Evolutionary conservation across 2,888 invertebrate species (phyloP).

Genomic region (Harpalus rubripes): DNA sequence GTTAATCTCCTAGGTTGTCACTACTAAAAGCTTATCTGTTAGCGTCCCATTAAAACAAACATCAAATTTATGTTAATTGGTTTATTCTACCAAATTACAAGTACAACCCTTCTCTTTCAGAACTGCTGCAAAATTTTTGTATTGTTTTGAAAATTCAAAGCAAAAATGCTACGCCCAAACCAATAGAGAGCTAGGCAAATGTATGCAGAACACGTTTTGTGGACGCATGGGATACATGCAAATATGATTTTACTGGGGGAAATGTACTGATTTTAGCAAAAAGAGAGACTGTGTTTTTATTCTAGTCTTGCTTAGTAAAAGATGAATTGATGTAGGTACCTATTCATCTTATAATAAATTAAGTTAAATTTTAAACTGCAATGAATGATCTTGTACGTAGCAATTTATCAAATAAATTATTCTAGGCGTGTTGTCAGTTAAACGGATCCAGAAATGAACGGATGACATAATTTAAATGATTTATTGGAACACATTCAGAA

Average conservation of each 20-base stretch:
- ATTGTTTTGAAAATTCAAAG: slow-evolving; percentile 10
- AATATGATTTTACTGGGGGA: slow-evolving; percentile 39
- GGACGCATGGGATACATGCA: slow-evolving; percentile 30
- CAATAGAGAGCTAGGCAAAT: slow-evolving; percentile 7
- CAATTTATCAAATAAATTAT: no score
- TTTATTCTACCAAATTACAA: background rate
- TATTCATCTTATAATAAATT: no score
- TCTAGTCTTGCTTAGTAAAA: no score
- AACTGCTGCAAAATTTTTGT: background rate
- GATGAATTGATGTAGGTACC: no score
- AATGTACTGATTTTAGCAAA: background rate
- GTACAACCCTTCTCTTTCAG: background rate
- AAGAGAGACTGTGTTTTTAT: no score
- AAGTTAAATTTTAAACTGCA: no score
- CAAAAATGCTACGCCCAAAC: slow-evolving; percentile 8
- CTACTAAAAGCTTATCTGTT: slow-evolving; percentile 52
- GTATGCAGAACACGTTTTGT: slow-evolving; percentile 28
- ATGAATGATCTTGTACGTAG: no score
- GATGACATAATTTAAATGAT: no score
- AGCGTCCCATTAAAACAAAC: slow-evolving; percentile 28
- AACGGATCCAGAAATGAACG: no score
- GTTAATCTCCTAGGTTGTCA: slow-evolving; percentile 44
- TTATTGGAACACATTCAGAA: no score
- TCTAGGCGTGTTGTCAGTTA: no score
- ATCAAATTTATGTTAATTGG: slow-evolving; percentile 26